Evolutionary conservation across 2,888 invertebrate species (phyloP), one percentile per base, ranked within the genome.

Genomic region (Eulithis prunata): DNA sequence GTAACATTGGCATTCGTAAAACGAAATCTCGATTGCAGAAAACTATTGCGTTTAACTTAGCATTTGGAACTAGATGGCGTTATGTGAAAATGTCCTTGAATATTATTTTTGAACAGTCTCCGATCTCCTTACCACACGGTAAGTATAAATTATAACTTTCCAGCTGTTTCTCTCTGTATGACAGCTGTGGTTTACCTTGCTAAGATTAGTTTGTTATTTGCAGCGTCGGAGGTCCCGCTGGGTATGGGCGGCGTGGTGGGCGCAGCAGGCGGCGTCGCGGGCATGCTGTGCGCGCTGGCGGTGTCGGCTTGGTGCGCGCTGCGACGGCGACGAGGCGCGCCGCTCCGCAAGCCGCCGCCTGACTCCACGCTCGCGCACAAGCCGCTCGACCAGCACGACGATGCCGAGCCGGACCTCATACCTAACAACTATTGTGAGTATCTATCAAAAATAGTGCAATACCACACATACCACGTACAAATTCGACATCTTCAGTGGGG

Each of bases 371-470:
- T 56, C 60, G 38, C 67, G 63, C 66, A 11, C 41, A 8, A 85
- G 71, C 75, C 66, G 53, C 71, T 75, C 32, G 89, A 89, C 21
- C 53, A 62, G 63, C 88, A 84, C 77, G 91, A 91, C 71, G 91
- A 92, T 77, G 79, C 88, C 21, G 92, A 92, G 78, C 91, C 92
- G 0, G 92, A 92, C 76, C 88, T 91, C 71, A 91, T 91, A 79
- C 91, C 91, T 5, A 92, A 91, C 74, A 87, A 91, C 74, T 92
- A 90, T 73, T 90, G 91, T 90, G 53, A 88, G 90, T 88, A 68
- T 6, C 2, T 5, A 45, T 55, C 53, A 32, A 32, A 32, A 21
- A 21, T 2, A 21, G 21, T 21, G 21, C 21, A 21, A 21, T 21
- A 21, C 21, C 1, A 2, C 21, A 21, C 21, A 21, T 21, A 21